Evolutionary conservation across 2,888 invertebrate genomes (phyloP), one percentile per base, ranked within the genome.

Genomic region (Drosophila kuntzei): DNA sequence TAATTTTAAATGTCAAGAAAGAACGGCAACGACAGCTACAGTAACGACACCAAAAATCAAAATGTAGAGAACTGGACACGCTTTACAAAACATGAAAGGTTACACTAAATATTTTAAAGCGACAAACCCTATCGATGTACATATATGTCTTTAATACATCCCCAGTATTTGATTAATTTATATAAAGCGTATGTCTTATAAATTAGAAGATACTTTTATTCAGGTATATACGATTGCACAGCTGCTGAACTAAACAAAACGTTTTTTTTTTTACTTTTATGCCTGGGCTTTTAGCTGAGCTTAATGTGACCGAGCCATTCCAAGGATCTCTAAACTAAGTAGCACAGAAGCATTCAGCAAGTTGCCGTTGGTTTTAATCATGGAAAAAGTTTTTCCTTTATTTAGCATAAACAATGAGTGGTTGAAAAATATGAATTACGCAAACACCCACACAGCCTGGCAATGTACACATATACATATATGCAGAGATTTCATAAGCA

Each of bases 381-480:
- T 85, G 85, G 85, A 84, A 83, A 83, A 84, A 84, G 83, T 84
- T 85, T 81, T 84, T 84, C 82, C 85, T 82, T 85, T 85, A 84
- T 84, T 84, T 81, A 78, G 80, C 76, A 79, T 79, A 79, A 83
- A 83, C 82, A 83, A 83, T 83, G 84, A 82, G 81, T 84, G 82
- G 84, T 79, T 81, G 84, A 71, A 79, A 83, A 81, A 81, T 83
- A 84, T 83, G 85, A 83, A 84, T 83, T 72, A 77, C 77, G 79
- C 73, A 84, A 81, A 80, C 76, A 72, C 65, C 59, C 71, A 68
- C 39, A 62, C 34, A 64, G 34, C 41, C 16, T 32, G 14, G 16
- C 20, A 50, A 36, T 27, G 16, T 39, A 20, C 9, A 25, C 20
- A 4, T 16, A 16, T 16, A 22, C 36, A 20, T 22, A 36, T 36